Conservation (phyloP, 2,797 vertebrate species). For the Siniperca obscura region DNA sequence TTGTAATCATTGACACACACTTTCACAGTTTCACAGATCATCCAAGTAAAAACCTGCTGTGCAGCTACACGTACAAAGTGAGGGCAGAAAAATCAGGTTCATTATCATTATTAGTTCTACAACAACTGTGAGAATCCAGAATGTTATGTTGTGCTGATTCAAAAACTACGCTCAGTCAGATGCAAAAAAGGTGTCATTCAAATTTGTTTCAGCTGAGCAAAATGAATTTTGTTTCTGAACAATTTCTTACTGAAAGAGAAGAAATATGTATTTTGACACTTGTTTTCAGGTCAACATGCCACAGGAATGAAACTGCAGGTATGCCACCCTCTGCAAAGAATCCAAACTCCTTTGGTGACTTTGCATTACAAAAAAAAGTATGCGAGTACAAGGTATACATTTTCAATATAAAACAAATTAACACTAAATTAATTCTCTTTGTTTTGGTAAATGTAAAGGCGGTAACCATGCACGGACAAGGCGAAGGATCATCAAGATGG, state of each 20-base stretch:
- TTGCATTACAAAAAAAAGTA: not conserved
- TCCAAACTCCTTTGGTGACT: not conserved
- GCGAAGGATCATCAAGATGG: slow-evolving; percentile 4
- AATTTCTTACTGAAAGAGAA: not conserved
- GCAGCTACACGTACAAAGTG: no score
- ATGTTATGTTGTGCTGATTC: not conserved
- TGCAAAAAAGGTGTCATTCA: not conserved
- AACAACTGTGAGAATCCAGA: not conserved
- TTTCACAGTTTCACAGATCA: not conserved
- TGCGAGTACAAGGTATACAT: no score
- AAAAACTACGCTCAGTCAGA: not conserved
- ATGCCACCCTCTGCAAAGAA: not conserved
- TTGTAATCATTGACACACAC: no score
- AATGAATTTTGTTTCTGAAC: not conserved
- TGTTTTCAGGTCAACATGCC: slow-evolving; percentile 3
- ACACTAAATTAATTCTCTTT: not conserved
- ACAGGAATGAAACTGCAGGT: slow-evolving; percentile 3
- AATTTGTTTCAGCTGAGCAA: not conserved
- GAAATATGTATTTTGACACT: slow-evolving; percentile 10
- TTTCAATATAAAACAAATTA: not conserved
- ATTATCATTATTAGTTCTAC: not conserved
- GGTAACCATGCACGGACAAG: not conserved
- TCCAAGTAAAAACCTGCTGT: not conserved
- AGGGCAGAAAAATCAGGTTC: not conserved
- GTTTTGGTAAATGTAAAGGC: slow-evolving; percentile 9